These are phyloP conservation scores for Hoplodrina ambigua DNA, from an alignment of 2,888 invertebrate species.

Conservation along the genomic window DNA sequence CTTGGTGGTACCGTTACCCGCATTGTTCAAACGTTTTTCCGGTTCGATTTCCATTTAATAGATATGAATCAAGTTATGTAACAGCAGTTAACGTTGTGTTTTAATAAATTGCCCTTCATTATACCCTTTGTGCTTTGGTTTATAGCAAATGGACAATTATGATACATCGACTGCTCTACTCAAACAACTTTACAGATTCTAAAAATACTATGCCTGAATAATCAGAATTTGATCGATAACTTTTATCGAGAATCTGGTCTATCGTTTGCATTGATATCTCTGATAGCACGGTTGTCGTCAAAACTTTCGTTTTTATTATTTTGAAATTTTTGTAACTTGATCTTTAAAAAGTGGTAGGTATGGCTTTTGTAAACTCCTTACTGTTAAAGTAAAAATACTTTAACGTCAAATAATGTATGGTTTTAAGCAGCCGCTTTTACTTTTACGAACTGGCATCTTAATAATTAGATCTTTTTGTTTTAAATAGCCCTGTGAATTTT, in stretches of 20 bases:
- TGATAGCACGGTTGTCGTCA: not conserved
- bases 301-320: not conserved
- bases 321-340: not conserved
- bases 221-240: constrained; percentile 13
- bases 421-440: too few relatives aligned
- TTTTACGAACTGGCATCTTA: too few relatives aligned
- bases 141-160: not conserved
- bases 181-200: constrained; percentile 1
- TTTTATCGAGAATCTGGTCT: constrained; percentile 32
- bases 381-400: too few relatives aligned
- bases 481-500: too few relatives aligned
- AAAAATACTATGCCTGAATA: constrained; percentile 9
- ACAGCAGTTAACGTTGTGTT: constrained; percentile 34
- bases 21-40: constrained; percentile 59
- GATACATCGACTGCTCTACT: not conserved
- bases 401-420: too few relatives aligned
- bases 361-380: too few relatives aligned
- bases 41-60: constrained; percentile 57
- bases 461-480: too few relatives aligned
- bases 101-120: constrained; percentile 15
- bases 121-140: not conserved
- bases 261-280: constrained; percentile 10
- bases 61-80: constrained; percentile 52
- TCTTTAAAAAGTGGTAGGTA: not conserved
- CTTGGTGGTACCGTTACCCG: constrained; percentile 55